phyloP scores from a whole-genome alignment of 2,113 vertebrate species.

The Poicephalus gulielmi region DNA sequence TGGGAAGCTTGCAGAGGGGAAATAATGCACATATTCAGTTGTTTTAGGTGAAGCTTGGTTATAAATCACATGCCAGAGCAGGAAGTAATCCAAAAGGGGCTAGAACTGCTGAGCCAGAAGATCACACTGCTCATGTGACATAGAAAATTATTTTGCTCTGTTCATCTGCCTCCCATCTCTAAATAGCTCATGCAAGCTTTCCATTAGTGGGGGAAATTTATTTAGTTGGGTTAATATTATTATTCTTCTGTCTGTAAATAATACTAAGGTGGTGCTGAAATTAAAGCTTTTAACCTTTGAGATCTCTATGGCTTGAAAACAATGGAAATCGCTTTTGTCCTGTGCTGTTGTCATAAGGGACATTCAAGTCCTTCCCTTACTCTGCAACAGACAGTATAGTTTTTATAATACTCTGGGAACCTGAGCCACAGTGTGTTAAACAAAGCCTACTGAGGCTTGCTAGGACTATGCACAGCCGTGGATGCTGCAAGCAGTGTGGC shows the following conservation, averaged over 20 bases:
- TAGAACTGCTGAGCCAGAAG: neutral
- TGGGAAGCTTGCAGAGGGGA: neutral
- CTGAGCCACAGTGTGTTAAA: neutral
- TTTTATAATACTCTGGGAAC: neutral
- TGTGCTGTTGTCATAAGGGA: neutral
- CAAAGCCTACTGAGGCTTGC: neutral
- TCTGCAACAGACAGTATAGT: neutral
- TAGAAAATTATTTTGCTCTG: neutral
- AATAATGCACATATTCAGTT: neutral
- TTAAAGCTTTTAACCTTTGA: neutral
- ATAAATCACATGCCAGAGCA: neutral
- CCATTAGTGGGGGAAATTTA: neutral
- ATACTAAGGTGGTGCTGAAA: neutral
- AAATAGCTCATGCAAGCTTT: neutral
- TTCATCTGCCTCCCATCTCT: neutral
- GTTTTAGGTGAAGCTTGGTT: neutral
- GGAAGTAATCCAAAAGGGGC: neutral
- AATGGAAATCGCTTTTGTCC: neutral
- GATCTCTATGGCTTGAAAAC: neutral
- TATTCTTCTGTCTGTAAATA: neutral
- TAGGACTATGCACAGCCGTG: neutral
- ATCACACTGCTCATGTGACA: neutral
- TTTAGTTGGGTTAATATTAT: neutral
- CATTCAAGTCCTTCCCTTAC: neutral
- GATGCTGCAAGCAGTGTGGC: neutral